Percentiles rank a stretch among this genome's conserved stretches.
Conservation (phyloP, 2,888 invertebrate species). For the Busseola fusca region DNA sequence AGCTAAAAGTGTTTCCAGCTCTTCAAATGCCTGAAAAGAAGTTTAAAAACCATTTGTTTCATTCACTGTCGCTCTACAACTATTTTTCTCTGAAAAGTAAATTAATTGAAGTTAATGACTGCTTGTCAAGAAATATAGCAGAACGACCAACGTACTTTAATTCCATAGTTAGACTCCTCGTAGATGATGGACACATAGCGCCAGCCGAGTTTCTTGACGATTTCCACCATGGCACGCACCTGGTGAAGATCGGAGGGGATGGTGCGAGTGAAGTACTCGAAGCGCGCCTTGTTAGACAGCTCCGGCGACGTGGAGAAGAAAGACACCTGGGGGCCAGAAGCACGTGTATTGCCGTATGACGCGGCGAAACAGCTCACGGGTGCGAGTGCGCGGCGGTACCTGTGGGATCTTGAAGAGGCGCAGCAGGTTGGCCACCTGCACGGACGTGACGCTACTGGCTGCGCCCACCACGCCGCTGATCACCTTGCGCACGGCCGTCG, state of each 20-base stretch:
- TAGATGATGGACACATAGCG: conserved; percentile 98
- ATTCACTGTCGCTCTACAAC: not conserved
- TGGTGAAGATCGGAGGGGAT: conserved; percentile 98
- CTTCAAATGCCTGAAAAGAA: conserved; percentile 94
- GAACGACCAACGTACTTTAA: conserved; percentile 91
- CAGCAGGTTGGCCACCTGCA: conserved; percentile 96
- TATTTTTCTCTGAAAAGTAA: not conserved
- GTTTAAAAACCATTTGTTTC: not conserved
- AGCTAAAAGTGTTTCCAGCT: conserved; percentile 95
- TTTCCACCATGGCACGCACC: conserved; percentile 98
- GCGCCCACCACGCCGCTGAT: conserved; percentile 83
- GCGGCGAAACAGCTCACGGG: not conserved
- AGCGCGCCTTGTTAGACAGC: conserved; percentile 97
- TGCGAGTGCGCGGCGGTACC: conserved; percentile 61
- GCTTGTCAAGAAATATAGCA: not conserved
- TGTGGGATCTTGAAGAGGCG: conserved; percentile 97
- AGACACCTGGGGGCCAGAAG: conserved; percentile 92
- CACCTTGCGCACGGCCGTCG: conserved; percentile 88
- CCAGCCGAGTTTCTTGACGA: conserved; percentile 96
- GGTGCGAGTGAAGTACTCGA: conserved; percentile 97
- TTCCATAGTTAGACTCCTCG: conserved; percentile 98
- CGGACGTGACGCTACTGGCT: conserved; percentile 96
- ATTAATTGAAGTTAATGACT: not conserved
- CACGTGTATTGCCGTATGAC: not conserved
- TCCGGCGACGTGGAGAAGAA: conserved; percentile 98